These are phyloP conservation scores for Girardinichthys multiradiatus DNA, from an alignment of 2,113 vertebrate species.

Conservation along the genomic window DNA sequence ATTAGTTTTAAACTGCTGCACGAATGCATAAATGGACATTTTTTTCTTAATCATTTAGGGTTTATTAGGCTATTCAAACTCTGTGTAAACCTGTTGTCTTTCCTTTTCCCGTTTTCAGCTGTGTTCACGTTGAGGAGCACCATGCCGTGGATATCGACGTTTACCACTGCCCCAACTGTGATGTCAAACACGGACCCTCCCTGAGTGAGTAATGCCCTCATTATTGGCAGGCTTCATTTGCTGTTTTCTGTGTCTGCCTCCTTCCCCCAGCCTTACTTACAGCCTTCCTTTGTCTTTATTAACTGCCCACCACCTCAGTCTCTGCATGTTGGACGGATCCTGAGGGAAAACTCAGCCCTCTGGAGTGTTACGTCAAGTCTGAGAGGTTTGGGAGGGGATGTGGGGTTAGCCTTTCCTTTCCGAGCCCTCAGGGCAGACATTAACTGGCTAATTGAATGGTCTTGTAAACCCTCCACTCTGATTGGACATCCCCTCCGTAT, in stretches of 20 bases:
- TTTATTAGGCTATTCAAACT: too few relatives aligned
- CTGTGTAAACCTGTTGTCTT: too few relatives aligned
- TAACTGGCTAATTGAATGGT: conserved; percentile 65
- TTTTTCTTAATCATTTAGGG: too few relatives aligned
- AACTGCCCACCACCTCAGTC: conserved; percentile 1
- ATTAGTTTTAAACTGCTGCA: too few relatives aligned
- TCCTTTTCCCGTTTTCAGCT: conserved; percentile 80
- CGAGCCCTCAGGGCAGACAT: conserved; percentile 54
- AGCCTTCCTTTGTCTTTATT: conserved; percentile 9
- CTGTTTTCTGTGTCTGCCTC: neutral
- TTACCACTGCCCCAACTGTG: conserved; percentile 98
- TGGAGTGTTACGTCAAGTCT: conserved; percentile 31
- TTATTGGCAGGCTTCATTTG: neutral
- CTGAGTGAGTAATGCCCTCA: conserved; percentile 86
- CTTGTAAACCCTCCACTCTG: conserved; percentile 42
- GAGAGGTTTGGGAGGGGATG: neutral
- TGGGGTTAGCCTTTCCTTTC: conserved; percentile 30
- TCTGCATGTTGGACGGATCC: conserved; percentile 27
- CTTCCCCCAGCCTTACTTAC: neutral
- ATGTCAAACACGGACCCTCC: conserved; percentile 89
- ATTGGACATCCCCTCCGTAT: conserved; percentile 35
- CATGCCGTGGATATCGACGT: conserved; percentile 97
- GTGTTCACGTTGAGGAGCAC: conserved; percentile 96
- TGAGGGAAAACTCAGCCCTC: conserved; percentile 11
- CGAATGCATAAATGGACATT: too few relatives aligned